Conservation (phyloP, 1,140 invertebrate genomes). For the Sycobia sp. region DNA sequence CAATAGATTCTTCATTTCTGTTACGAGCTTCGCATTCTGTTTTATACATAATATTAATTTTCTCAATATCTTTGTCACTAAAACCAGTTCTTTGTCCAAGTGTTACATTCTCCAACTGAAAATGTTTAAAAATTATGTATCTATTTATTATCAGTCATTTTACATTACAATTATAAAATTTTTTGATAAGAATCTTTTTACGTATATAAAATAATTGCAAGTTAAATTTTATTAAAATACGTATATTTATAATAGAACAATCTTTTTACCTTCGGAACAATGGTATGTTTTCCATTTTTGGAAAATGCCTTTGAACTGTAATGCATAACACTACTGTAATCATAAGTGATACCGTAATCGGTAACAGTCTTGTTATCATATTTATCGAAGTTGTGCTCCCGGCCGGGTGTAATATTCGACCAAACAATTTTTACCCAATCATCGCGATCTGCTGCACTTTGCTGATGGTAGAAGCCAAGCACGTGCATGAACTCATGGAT, state of each 20-base stretch:
- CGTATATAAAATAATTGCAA: background rate
- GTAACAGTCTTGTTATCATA: slow-evolving; percentile 68
- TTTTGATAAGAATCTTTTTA: background rate
- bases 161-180: background rate
- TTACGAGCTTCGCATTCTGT: slow-evolving; percentile 53
- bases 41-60: slow-evolving; percentile 72
- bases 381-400: slow-evolving; percentile 73
- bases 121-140: background rate
- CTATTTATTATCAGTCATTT: background rate
- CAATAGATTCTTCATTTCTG: slow-evolving; percentile 26
- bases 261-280: slow-evolving; percentile 66
- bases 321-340: slow-evolving; percentile 77
- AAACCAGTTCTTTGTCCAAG: slow-evolving; percentile 71
- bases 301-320: slow-evolving; percentile 72
- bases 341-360: slow-evolving; percentile 69
- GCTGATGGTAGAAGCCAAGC: slow-evolving; percentile 73
- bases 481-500: slow-evolving; percentile 72
- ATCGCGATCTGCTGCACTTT: slow-evolving; percentile 70
- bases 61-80: slow-evolving; percentile 69
- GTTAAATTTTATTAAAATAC: no score
- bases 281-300: slow-evolving; percentile 69
- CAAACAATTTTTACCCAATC: slow-evolving; percentile 64
- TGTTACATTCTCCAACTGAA: slow-evolving; percentile 40
- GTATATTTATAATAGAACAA: no score
- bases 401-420: slow-evolving; percentile 59